Percentiles rank a stretch among this genome's conserved stretches.
phyloP scores from a whole-genome alignment of 2,888 invertebrate genomes.

The Himalopsyche tibetana region DNA sequence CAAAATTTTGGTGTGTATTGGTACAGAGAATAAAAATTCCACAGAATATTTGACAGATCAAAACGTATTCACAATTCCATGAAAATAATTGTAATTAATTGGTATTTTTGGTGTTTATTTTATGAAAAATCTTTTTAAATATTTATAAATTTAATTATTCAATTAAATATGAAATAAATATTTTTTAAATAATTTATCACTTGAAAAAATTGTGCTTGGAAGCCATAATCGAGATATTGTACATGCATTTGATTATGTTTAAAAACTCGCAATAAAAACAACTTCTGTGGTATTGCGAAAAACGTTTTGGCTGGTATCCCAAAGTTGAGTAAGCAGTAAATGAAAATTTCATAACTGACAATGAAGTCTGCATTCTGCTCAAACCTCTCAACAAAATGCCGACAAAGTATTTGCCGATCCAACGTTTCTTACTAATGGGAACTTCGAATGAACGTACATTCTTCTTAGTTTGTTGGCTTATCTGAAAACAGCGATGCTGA shows the following conservation, averaged over 20 bases:
- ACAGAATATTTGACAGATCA: background rate
- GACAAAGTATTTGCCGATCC: constrained; percentile 26
- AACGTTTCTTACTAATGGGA: constrained; percentile 22
- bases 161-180: too few species aligned
- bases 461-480: background rate
- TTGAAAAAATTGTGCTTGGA: too few species aligned
- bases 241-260: too few species aligned
- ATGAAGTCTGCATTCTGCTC: constrained; percentile 34
- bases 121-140: too few species aligned
- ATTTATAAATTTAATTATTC: too few species aligned
- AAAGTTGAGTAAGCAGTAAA: constrained; percentile 26
- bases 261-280: background rate
- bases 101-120: too few species aligned
- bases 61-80: too few species aligned
- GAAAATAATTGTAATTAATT: too few species aligned
- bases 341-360: constrained; percentile 34
- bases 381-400: constrained; percentile 22
- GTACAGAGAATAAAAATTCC: background rate
- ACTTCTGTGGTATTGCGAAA: background rate
- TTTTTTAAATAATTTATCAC: too few species aligned
- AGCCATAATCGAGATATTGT: too few species aligned
- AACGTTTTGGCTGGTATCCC: constrained; percentile 9
- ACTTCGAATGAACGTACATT: constrained; percentile 24
- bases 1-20: background rate
- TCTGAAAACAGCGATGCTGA: constrained; percentile 3